These are phyloP conservation scores for Micrasema minimum DNA, from an alignment of 1,140 invertebrate species.

Conservation along the genomic window DNA sequence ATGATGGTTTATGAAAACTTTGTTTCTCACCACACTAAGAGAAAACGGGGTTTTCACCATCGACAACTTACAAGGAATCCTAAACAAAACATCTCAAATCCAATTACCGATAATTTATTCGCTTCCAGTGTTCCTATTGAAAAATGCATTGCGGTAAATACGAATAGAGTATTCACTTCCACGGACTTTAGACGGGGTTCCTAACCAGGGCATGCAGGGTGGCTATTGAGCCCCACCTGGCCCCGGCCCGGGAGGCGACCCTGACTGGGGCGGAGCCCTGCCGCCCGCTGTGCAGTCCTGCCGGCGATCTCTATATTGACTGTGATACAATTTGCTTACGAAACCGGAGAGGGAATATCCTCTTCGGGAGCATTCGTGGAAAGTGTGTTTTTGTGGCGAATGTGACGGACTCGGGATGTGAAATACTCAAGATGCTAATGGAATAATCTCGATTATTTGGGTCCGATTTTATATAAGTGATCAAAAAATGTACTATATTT, in stretches of 20 bases:
- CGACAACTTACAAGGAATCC: no score
- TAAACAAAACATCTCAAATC: no score
- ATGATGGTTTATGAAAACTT: no score
- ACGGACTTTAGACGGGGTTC: slow-evolving; percentile 46
- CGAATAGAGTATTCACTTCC: no score
- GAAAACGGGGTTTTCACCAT: no score
- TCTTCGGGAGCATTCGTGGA: slow-evolving; percentile 6
- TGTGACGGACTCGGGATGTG: not conserved
- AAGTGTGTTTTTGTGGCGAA: slow-evolving; percentile 10
- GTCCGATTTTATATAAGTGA: no score
- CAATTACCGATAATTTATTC: no score
- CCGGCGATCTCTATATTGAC: slow-evolving; percentile 47
- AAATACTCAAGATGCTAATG: not conserved
- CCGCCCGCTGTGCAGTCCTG: not conserved
- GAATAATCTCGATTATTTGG: not conserved
- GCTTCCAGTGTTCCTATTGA: no score
- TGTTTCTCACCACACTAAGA: no score
- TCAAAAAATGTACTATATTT: no score
- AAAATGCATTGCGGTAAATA: no score
- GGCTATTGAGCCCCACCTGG: slow-evolving; percentile 16
- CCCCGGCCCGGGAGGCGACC: not conserved
- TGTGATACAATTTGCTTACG: slow-evolving; percentile 45
- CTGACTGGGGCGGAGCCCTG: not conserved
- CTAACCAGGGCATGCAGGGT: slow-evolving; percentile 33
- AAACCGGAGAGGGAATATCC: slow-evolving; percentile 9